Percentiles rank a stretch among this genome's conserved stretches.
phyloP scores from a whole-genome alignment of 2,888 invertebrate species.

The Erebia epiphron region DNA sequence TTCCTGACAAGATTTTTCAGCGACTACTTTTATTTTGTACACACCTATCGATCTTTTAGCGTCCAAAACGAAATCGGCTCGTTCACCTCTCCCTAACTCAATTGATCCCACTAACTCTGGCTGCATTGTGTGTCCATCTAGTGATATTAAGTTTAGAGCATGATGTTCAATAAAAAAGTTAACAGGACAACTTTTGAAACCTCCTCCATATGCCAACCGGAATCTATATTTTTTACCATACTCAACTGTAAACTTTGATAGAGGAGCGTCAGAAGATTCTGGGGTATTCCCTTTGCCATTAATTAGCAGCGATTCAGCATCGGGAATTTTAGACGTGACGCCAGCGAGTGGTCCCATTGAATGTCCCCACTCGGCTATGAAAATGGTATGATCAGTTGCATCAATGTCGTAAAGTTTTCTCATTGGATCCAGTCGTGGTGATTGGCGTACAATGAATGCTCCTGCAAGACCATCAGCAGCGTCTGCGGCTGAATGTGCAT shows the following conservation, averaged over 20 bases:
- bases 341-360: conserved; percentile 77
- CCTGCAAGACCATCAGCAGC: conserved; percentile 88
- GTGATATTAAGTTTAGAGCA: conserved; percentile 84
- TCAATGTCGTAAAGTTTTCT: conserved; percentile 87
- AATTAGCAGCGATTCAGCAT: conserved; percentile 82
- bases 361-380: conserved; percentile 88
- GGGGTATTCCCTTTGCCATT: conserved; percentile 84
- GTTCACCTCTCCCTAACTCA: conserved; percentile 86
- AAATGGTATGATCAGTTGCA: conserved; percentile 85
- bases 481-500: conserved; percentile 87
- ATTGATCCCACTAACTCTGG: conserved; percentile 83
- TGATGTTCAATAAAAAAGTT: conserved; percentile 86
- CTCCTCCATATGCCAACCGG: conserved; percentile 86
- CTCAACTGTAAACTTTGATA: conserved; percentile 78
- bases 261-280: conserved; percentile 66
- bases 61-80: conserved; percentile 88
- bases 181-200: conserved; percentile 86
- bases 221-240: conserved; percentile 85
- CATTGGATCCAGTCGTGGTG: conserved; percentile 83
- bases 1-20: conserved; percentile 76
- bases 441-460: conserved; percentile 86
- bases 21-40: conserved; percentile 84
- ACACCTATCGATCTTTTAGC: conserved; percentile 81
- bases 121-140: conserved; percentile 87
- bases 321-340: conserved; percentile 62